A percentile compares a stretch with the other conserved stretches of the same genome.
These are phyloP conservation scores for Malurus leucopterus DNA, from an alignment of 2,797 vertebrate species.

Conservation along the genomic window DNA sequence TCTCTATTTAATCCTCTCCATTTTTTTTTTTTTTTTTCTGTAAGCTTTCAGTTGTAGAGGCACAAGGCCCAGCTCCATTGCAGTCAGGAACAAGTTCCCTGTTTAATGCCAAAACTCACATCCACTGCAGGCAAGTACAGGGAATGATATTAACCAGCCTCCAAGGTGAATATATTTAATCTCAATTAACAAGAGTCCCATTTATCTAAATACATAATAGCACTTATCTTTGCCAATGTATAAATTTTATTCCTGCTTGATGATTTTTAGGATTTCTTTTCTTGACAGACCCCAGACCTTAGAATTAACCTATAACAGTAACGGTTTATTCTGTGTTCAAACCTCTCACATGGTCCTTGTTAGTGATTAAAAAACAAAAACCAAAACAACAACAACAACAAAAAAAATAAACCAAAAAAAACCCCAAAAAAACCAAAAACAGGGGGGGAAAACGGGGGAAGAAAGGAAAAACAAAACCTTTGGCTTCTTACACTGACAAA, in stretches of 20 bases:
- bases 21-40: background rate
- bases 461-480: background rate
- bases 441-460: fast-evolving
- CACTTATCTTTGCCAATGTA: background rate
- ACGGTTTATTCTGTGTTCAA: background rate
- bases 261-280: background rate
- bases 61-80: background rate
- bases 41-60: background rate
- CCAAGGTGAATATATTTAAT: background rate
- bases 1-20: background rate
- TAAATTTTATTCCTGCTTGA: background rate
- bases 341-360: background rate
- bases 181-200: background rate
- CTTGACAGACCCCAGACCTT: background rate
- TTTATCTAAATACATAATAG: background rate
- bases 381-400: too few species aligned
- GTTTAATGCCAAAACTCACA: background rate
- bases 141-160: background rate
- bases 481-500: background rate
- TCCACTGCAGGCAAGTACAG: background rate
- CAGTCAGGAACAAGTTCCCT: background rate
- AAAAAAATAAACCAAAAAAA: too few species aligned
- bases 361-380: background rate
- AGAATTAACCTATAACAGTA: background rate
- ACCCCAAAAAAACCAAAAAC: too few species aligned